Evolutionary conservation across 2,113 vertebrate genomes (phyloP).

Genomic region (Tetrax tetrax): DNA sequence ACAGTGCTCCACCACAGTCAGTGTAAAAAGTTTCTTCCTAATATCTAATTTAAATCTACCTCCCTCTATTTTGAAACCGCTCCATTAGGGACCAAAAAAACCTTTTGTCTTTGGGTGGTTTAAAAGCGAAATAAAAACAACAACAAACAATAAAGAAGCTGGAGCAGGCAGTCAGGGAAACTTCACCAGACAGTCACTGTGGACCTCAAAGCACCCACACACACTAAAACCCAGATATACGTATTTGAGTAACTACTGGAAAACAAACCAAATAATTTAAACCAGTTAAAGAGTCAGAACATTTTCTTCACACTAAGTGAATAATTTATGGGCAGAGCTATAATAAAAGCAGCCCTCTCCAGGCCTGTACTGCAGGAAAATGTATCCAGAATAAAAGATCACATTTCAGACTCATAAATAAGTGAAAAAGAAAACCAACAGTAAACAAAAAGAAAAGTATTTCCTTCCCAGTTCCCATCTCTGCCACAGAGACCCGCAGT

Average conservation of each 20-base stretch:
- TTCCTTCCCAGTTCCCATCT: not conserved
- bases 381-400: conserved; percentile 57
- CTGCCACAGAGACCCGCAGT: not conserved
- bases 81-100: conserved; percentile 26
- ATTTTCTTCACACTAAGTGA: conserved; percentile 65
- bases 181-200: not conserved
- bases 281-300: conserved; percentile 68
- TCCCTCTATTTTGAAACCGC: no score
- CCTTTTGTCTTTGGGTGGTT: not conserved
- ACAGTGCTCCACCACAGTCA: no score
- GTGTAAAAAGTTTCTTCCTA: no score
- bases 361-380: conserved; percentile 41
- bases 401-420: conserved; percentile 67
- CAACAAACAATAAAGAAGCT: not conserved
- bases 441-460: conserved; percentile 16
- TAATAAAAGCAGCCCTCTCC: conserved; percentile 43
- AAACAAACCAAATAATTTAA: conserved; percentile 72
- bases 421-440: conserved; percentile 51
- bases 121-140: not conserved
- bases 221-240: not conserved
- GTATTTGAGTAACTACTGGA: conserved; percentile 9
- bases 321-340: conserved; percentile 71
- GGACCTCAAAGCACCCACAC: not conserved
- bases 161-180: not conserved
- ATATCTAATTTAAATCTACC: no score